Evolutionary conservation across 2,888 invertebrate species (phyloP).

Genomic region (Liposcelis brunnea): DNA sequence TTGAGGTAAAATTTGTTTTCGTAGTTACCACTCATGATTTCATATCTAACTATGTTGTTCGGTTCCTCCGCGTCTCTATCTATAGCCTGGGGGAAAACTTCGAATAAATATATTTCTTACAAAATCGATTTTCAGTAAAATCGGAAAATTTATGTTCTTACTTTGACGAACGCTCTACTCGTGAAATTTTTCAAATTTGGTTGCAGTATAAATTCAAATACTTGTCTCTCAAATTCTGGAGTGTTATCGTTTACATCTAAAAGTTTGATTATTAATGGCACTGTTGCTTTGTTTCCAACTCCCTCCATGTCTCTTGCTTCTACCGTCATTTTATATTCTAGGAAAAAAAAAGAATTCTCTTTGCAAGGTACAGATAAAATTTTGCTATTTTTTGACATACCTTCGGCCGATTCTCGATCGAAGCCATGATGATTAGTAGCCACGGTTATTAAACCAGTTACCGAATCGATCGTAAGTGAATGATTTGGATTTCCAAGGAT

Average conservation of each 20-base stretch:
- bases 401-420: constrained; percentile 63
- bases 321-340: constrained; percentile 57
- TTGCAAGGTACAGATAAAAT: background rate
- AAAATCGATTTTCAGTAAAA: background rate
- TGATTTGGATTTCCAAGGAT: constrained; percentile 62
- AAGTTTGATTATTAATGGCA: constrained; percentile 56
- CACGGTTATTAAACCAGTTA: constrained; percentile 64
- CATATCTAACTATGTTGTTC: constrained; percentile 72
- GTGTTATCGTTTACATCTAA: constrained; percentile 65
- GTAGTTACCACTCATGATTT: constrained; percentile 58
- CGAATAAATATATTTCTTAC: too few relatives aligned
- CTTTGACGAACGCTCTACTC: constrained; percentile 54
- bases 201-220: constrained; percentile 66
- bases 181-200: constrained; percentile 58
- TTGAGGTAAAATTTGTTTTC: constrained; percentile 58
- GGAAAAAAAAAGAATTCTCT: constrained; percentile 8
- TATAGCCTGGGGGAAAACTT: constrained; percentile 34
- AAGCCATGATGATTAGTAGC: constrained; percentile 55
- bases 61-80: constrained; percentile 71
- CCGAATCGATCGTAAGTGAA: constrained; percentile 57
- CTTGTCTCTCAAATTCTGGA: constrained; percentile 61
- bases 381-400: constrained; percentile 17
- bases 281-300: constrained; percentile 53
- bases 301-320: constrained; percentile 81
- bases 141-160: constrained; percentile 16